These are phyloP conservation scores for Sweltsa coloradensis DNA, from an alignment of 1,140 invertebrate species.

Conservation along the genomic window DNA sequence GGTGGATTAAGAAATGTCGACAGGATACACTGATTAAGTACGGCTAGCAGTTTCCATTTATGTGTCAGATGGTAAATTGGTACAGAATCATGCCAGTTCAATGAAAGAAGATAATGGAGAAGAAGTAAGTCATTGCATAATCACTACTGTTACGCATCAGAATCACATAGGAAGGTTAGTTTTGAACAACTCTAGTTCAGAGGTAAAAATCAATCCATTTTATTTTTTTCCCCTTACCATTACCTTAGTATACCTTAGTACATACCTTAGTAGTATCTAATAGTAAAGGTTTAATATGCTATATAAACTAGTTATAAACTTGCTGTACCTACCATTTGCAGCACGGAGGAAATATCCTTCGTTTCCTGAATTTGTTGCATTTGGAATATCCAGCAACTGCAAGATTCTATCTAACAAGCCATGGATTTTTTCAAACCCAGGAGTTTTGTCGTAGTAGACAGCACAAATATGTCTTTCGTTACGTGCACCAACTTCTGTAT, in stretches of 20 bases:
- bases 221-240: too few relatives aligned
- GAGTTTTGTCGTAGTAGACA: slow-evolving; percentile 82
- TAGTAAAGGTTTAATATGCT: too few relatives aligned
- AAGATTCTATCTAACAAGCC: slow-evolving; percentile 90
- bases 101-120: too few relatives aligned
- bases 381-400: slow-evolving; percentile 71
- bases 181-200: neutral
- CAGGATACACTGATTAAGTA: too few relatives aligned
- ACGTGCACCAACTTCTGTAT: slow-evolving; percentile 70
- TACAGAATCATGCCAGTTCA: too few relatives aligned
- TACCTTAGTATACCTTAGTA: too few relatives aligned
- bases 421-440: slow-evolving; percentile 94
- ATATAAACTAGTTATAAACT: too few relatives aligned
- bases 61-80: too few relatives aligned
- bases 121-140: neutral
- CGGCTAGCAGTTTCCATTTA: too few relatives aligned
- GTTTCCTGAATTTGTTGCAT: slow-evolving; percentile 31
- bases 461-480: slow-evolving; percentile 85
- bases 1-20: too few relatives aligned
- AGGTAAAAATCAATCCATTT: neutral
- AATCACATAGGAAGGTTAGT: neutral
- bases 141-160: neutral
- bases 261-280: too few relatives aligned
- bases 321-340: slow-evolving; percentile 53
- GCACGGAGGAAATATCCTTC: slow-evolving; percentile 61